Percentiles rank a stretch among this genome's conserved stretches.
Evolutionary conservation across 37 sponge, comb jelly and placozoan species (phyloP).

Genomic region (Crambe crambe): DNA sequence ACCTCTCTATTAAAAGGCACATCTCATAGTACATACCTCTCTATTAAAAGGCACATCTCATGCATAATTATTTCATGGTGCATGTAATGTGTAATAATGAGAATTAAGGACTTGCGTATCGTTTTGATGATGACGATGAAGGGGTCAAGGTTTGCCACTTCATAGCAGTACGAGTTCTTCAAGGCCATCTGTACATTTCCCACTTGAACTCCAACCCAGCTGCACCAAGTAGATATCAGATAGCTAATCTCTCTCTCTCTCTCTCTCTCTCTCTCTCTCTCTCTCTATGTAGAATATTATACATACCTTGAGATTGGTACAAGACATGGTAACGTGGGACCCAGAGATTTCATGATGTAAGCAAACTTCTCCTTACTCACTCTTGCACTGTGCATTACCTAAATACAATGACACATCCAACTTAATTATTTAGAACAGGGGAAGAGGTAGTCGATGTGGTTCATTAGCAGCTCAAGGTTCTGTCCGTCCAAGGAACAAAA

Average conservation of each 20-base stretch:
- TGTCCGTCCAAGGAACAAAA: no score
- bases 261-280: no score
- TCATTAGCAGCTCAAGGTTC: no score
- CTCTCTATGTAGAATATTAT: not conserved
- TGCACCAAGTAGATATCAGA: constrained; percentile 9
- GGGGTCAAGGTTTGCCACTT: not conserved
- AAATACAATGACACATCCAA: not conserved
- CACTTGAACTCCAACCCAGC: constrained; percentile 60
- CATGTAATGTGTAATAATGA: no score
- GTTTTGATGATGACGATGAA: constrained; percentile 24
- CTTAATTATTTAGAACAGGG: no score
- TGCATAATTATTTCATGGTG: no score
- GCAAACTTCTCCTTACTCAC: constrained; percentile 60
- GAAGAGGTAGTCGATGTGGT: no score
- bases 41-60: no score
- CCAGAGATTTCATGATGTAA: constrained; percentile 44
- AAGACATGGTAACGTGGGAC: constrained; percentile 38
- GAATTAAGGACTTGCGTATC: constrained; percentile 29
- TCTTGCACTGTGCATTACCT: constrained; percentile 41
- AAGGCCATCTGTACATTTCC: constrained; percentile 23
- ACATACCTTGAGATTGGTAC: constrained; percentile 55
- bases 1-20: no score
- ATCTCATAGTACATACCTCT: no score
- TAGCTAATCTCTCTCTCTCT: no score
- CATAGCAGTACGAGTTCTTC: not conserved